Percentiles rank a stretch among this genome's conserved stretches.
Conservation (phyloP, 2,888 invertebrate species). For the Leucoma salicis region DNA sequence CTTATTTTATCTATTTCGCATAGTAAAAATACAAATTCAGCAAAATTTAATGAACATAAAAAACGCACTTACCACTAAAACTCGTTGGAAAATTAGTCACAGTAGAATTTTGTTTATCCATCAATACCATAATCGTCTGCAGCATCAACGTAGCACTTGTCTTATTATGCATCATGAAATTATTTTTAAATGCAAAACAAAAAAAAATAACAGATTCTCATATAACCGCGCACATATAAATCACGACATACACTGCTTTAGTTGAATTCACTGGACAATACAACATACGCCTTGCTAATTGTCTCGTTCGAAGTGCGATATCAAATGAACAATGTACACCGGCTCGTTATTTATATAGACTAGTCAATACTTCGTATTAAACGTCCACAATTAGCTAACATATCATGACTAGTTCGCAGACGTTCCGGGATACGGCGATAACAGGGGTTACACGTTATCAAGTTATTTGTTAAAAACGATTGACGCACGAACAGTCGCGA, state of each 20-base stretch:
- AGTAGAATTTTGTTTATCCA: constrained; percentile 74
- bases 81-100: constrained; percentile 61
- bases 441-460: constrained; percentile 76
- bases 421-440: constrained; percentile 78
- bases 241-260: background rate
- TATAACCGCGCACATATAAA: constrained; percentile 20
- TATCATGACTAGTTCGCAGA: constrained; percentile 66
- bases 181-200: constrained; percentile 18
- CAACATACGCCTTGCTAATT: constrained; percentile 33
- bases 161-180: constrained; percentile 59
- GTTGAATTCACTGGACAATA: background rate
- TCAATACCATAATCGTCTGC: constrained; percentile 75
- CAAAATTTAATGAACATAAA: too few relatives aligned
- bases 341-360: constrained; percentile 60
- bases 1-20: too few relatives aligned
- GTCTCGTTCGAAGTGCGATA: constrained; percentile 45
- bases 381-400: constrained; percentile 52
- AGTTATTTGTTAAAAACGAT: constrained; percentile 73
- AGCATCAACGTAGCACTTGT: constrained; percentile 77
- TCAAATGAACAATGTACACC: constrained; percentile 51
- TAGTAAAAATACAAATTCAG: too few relatives aligned
- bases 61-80: constrained; percentile 24
- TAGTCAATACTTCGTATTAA: constrained; percentile 35
- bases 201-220: background rate
- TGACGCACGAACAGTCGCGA: constrained; percentile 76